phyloP scores from a whole-genome alignment of 2,888 invertebrate genomes.

The Lithophane socia region DNA sequence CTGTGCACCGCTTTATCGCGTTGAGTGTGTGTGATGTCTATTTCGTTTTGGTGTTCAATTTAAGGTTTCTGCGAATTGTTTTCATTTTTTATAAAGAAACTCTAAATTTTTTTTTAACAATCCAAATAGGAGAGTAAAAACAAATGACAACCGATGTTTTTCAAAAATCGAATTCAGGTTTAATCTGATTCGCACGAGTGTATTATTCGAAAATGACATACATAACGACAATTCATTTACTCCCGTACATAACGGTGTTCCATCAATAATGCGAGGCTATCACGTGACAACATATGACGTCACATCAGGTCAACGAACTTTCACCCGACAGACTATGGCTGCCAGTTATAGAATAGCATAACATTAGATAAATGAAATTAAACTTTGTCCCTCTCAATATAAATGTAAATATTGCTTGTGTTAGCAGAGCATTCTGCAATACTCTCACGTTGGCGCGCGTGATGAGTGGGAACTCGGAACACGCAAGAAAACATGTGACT shows the following conservation, averaged over 20 bases:
- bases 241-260: constrained; percentile 53
- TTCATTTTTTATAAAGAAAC: not conserved
- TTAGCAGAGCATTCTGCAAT: constrained; percentile 16
- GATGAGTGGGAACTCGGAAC: constrained; percentile 29
- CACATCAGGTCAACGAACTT: constrained; percentile 66
- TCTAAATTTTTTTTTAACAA: no score
- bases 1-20: constrained; percentile 23
- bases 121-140: not conserved
- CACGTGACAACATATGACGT: constrained; percentile 62
- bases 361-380: constrained; percentile 36
- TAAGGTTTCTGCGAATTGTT: not conserved
- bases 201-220: constrained; percentile 13
- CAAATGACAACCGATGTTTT: not conserved
- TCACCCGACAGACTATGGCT: constrained; percentile 56
- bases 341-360: constrained; percentile 49
- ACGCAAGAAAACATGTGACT: constrained; percentile 59
- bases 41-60: not conserved
- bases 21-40: not conserved
- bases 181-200: constrained; percentile 6
- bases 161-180: constrained; percentile 17
- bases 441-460: constrained; percentile 33
- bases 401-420: constrained; percentile 54
- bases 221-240: constrained; percentile 29
- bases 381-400: constrained; percentile 48
- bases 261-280: constrained; percentile 51